Evolutionary conservation across 2,113 vertebrate genomes (phyloP).

Genomic region (Raphicerus campestris): DNA sequence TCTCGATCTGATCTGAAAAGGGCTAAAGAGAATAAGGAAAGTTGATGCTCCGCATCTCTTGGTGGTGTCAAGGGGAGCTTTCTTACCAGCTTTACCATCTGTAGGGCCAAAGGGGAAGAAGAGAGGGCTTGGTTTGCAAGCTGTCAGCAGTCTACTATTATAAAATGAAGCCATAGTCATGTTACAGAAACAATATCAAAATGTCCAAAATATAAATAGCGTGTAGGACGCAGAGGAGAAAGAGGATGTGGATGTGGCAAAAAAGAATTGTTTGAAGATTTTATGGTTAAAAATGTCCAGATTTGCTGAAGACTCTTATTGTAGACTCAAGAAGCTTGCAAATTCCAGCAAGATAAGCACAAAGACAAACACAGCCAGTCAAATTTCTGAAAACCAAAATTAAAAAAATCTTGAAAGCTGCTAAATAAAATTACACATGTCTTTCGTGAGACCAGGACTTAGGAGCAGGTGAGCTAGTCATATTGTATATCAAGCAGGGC

Average conservation of each 20-base stretch:
- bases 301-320: neutral
- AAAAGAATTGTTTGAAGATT: neutral
- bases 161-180: neutral
- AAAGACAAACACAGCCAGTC: neutral
- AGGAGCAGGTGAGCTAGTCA: neutral
- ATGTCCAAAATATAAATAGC: neutral
- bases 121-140: neutral
- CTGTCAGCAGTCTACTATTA: neutral
- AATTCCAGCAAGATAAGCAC: neutral
- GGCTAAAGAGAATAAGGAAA: neutral
- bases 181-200: neutral
- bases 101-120: neutral
- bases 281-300: neutral
- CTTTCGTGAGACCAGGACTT: neutral
- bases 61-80: neutral
- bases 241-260: neutral
- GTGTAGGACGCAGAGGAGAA: neutral
- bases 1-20: neutral
- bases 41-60: neutral
- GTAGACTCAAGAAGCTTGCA: neutral
- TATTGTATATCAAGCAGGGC: neutral
- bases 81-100: neutral
- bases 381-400: neutral
- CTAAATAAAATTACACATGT: neutral
- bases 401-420: neutral